Conservation (phyloP, 2,113 vertebrate genomes). For the Benitochromis conjunctus region DNA sequence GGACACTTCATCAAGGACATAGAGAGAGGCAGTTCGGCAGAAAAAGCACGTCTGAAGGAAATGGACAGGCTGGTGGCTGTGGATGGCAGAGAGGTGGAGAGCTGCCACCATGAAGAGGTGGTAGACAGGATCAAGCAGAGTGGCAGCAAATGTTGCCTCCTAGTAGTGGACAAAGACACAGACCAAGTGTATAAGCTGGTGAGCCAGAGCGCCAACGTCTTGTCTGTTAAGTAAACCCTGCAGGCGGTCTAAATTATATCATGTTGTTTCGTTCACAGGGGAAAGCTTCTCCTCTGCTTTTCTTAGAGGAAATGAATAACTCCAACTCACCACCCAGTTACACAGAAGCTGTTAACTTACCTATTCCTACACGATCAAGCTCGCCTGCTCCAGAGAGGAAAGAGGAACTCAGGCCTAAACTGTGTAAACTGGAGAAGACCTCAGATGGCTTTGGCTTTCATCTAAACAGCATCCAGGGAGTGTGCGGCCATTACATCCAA, state of each 20-base stretch:
- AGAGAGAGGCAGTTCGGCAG: slow-evolving; percentile 82
- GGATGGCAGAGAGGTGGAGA: slow-evolving; percentile 75
- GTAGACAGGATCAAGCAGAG: slow-evolving; percentile 79
- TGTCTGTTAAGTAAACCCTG: neutral
- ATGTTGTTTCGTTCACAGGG: slow-evolving; percentile 70
- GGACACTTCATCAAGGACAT: slow-evolving; percentile 84
- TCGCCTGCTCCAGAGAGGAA: neutral
- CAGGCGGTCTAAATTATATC: neutral
- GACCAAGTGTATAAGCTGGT: slow-evolving; percentile 85
- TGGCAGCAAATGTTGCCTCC: slow-evolving; percentile 75
- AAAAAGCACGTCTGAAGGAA: slow-evolving; percentile 75
- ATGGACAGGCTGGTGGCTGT: slow-evolving; percentile 86
- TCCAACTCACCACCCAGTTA: slow-evolving; percentile 50
- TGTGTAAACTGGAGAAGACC: slow-evolving; percentile 82
- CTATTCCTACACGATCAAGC: neutral
- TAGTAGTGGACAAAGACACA: slow-evolving; percentile 84
- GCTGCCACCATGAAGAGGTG: slow-evolving; percentile 76
- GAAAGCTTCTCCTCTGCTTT: slow-evolving; percentile 80
- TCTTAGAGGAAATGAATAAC: slow-evolving; percentile 72
- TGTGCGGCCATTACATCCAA: slow-evolving; percentile 78
- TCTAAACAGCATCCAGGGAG: slow-evolving; percentile 81
- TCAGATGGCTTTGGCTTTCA: slow-evolving; percentile 85
- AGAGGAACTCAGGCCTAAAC: slow-evolving; percentile 77
- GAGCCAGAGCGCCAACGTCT: slow-evolving; percentile 11
- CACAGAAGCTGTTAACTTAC: slow-evolving; percentile 39